Conservation (phyloP, 1,140 invertebrate genomes). For the Tetramorium simillimum region DNA sequence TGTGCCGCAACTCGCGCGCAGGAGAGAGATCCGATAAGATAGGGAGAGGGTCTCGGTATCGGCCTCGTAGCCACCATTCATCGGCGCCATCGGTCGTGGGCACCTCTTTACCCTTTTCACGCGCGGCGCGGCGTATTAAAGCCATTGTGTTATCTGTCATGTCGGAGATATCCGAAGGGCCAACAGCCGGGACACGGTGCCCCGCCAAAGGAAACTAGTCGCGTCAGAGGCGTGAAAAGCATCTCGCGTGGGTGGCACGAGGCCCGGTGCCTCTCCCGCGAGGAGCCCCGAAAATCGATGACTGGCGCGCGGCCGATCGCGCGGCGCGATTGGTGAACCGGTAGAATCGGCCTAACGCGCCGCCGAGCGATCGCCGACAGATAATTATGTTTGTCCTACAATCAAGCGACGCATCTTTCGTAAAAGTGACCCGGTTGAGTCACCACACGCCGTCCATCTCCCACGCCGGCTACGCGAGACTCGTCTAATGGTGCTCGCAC, state of each 20-base stretch:
- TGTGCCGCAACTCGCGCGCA: conserved; percentile 61
- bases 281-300: conserved; percentile 49
- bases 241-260: conserved; percentile 77
- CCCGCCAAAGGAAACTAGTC: conserved; percentile 76
- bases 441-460: not conserved
- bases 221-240: conserved; percentile 80
- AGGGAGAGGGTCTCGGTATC: conserved; percentile 65
- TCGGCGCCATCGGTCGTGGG: conserved; percentile 71
- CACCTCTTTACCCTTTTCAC: conserved; percentile 79
- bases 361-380: not conserved
- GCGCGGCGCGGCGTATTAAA: conserved; percentile 77
- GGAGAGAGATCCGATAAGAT: conserved; percentile 80
- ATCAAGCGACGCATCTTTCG: conserved; percentile 13
- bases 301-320: no score
- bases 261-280: conserved; percentile 52
- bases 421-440: conserved; percentile 32
- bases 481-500: not conserved
- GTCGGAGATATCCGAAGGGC: conserved; percentile 78
- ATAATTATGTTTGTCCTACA: conserved; percentile 30
- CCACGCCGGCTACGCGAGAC: conserved; percentile 1
- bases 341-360: not conserved
- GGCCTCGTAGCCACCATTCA: conserved; percentile 69
- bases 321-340: not conserved
- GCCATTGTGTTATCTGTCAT: conserved; percentile 82
- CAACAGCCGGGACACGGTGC: conserved; percentile 72